Conservation (phyloP, 2,113 vertebrate species). For the Tricholaema leucomelas region DNA sequence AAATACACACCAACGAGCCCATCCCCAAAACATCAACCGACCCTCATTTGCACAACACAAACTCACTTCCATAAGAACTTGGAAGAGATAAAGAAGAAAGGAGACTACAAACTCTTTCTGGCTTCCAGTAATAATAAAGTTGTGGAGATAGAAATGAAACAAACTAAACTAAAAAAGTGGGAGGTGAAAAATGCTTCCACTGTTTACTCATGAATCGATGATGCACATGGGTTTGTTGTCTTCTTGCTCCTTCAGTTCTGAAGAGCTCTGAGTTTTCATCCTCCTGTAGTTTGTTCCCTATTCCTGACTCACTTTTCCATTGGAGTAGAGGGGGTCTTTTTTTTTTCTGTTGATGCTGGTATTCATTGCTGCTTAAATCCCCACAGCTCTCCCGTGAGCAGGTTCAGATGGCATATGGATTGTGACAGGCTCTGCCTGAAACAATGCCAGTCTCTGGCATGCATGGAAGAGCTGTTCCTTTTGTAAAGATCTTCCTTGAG, state of each 20-base stretch:
- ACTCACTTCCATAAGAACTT: background rate
- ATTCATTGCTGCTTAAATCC: background rate
- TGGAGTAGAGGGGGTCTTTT: background rate
- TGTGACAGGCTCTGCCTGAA: background rate
- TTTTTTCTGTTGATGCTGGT: background rate
- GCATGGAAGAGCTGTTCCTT: background rate
- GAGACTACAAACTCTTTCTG: background rate
- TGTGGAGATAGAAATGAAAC: background rate
- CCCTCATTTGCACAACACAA: background rate
- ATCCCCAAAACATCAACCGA: no score
- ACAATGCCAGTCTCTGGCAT: background rate
- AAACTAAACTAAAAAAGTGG: background rate
- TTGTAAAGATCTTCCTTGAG: background rate
- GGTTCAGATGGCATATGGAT: background rate
- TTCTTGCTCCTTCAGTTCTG: background rate
- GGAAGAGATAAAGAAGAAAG: background rate
- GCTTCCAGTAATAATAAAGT: background rate
- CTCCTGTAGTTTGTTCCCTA: background rate
- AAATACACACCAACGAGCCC: no score
- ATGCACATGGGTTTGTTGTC: background rate
- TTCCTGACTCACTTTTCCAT: background rate
- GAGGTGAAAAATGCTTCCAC: background rate
- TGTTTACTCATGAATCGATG: background rate
- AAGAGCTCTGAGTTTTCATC: background rate
- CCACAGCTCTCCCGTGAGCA: background rate